Evolutionary conservation across 2,888 invertebrate genomes (phyloP), one percentile per base, ranked within the genome.

Genomic region (Drosophila limbata): DNA sequence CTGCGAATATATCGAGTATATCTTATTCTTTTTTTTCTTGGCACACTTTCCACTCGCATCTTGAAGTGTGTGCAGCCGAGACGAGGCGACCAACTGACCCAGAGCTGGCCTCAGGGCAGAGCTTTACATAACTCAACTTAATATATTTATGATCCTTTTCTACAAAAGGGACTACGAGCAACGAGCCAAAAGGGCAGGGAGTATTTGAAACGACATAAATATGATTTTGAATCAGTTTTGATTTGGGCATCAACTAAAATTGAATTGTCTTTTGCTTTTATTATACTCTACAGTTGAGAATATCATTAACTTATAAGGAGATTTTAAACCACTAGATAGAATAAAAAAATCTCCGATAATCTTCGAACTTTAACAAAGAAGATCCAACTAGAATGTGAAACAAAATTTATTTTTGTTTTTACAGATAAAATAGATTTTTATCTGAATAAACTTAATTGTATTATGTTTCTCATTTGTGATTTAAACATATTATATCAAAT

Each of bases 1-100:
- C 56, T 73, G 79, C 82, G 68, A 63, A 71, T 69, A 62, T 67
- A 59, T 33, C 39, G 63, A 63, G 28, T 25, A 25, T 25, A 25
- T 25, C 5, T 25, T 25, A 25, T 25, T 5, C 13, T 25, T 9
- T 0, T 8, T 35, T 40, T 53, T 59, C 59, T 52, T 69, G 73
- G 55, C 73, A 64, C 19, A 70, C 59, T 70, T 60, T 70, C 31
- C 25, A 45, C 8, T 40, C 25, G 17, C 21, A 28, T 8, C 15
- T 25, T 56, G 35, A 44, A 56, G 55, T 56, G 25, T 37, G 17
- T 11, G 21, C 4, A 28, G 45, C 25, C 45, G 21, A 10, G 21
- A 4, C 19, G 33, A 4, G 19, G n/a, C 6, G 35, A 56, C 13
- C 35, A 37, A 25, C 45, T 11, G 56, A 56, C 57, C 57, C 57